Evolutionary conservation across 2,113 vertebrate genomes (phyloP).

Genomic region (Festucalex cinctus): DNA sequence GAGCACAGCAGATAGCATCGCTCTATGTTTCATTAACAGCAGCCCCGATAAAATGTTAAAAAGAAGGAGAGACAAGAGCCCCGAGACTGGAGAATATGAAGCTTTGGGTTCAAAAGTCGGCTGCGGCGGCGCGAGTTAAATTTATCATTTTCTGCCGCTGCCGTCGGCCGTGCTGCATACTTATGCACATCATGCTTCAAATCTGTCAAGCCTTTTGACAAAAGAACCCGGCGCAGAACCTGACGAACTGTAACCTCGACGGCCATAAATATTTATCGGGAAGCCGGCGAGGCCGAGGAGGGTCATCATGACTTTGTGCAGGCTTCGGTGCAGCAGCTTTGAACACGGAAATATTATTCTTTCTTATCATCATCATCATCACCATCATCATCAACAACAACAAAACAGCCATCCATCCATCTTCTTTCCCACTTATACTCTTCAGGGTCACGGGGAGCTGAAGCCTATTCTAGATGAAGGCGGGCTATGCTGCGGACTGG

Average conservation of each 20-base stretch:
- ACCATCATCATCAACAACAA: neutral
- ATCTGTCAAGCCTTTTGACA: conserved; percentile 61
- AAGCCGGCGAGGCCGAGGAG: conserved; percentile 49
- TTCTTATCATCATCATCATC: neutral
- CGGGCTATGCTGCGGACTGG: neutral
- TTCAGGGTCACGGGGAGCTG: neutral
- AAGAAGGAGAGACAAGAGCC: conserved; percentile 6
- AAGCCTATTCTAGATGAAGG: neutral
- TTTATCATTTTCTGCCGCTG: conserved; percentile 51
- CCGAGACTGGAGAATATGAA: conserved; percentile 22
- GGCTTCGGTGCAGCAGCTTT: conserved; percentile 20
- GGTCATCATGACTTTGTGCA: conserved; percentile 53
- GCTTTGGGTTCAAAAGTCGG: conserved; percentile 27
- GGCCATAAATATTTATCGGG: conserved; percentile 63
- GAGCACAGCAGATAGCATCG: neutral
- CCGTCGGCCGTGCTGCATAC: conserved; percentile 40
- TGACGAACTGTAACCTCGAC: conserved; percentile 47
- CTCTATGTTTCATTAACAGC: conserved; percentile 13
- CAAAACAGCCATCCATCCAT: neutral
- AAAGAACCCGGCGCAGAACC: conserved; percentile 46
- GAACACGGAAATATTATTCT: conserved; percentile 16
- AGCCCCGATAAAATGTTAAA: conserved; percentile 10
- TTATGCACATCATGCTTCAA: conserved; percentile 53
- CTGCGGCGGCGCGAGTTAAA: conserved; percentile 36
- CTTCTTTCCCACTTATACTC: neutral